phyloP scores from a whole-genome alignment of 2,888 invertebrate genomes.

The Pollenia amentaria region DNA sequence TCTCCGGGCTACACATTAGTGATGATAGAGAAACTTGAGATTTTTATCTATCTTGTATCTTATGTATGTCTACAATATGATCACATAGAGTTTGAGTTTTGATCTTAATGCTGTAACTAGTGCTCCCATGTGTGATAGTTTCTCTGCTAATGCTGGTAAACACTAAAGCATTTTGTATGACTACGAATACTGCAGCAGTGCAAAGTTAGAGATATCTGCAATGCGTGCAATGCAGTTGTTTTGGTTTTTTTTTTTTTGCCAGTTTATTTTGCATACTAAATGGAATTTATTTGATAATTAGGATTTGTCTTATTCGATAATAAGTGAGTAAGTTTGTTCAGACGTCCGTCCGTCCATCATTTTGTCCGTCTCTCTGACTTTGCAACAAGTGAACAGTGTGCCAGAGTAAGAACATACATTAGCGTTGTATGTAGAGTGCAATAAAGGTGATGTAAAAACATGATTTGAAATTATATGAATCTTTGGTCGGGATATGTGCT shows the following conservation, averaged over 20 bases:
- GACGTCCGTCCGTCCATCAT: neutral
- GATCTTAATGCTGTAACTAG: conserved; percentile 40
- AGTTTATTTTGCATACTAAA: conserved; percentile 78
- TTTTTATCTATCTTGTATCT: conserved; percentile 67
- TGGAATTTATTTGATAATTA: conserved; percentile 83
- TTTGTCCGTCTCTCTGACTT: neutral
- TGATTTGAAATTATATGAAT: conserved; percentile 65
- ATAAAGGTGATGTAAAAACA: conserved; percentile 71
- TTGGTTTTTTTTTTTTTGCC: conserved; percentile 6
- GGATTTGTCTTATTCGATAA: conserved; percentile 81
- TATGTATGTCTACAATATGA: conserved; percentile 56
- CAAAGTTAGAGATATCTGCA: conserved; percentile 48
- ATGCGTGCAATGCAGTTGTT: conserved; percentile 52
- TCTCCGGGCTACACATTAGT: neutral
- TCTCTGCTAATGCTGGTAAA: conserved; percentile 17
- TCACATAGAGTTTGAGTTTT: conserved; percentile 56
- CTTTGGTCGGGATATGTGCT: conserved; percentile 24
- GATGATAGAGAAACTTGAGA: conserved; percentile 62
- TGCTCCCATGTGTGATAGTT: conserved; percentile 21
- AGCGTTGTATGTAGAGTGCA: conserved; percentile 66
- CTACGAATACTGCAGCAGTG: neutral
- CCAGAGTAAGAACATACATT: conserved; percentile 48
- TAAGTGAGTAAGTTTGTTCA: conserved; percentile 54
- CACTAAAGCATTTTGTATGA: conserved; percentile 33
- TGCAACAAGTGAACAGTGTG: conserved; percentile 43